Evolutionary conservation across 2,797 vertebrate genomes (phyloP).

Genomic region (Tadarida brasiliensis): DNA sequence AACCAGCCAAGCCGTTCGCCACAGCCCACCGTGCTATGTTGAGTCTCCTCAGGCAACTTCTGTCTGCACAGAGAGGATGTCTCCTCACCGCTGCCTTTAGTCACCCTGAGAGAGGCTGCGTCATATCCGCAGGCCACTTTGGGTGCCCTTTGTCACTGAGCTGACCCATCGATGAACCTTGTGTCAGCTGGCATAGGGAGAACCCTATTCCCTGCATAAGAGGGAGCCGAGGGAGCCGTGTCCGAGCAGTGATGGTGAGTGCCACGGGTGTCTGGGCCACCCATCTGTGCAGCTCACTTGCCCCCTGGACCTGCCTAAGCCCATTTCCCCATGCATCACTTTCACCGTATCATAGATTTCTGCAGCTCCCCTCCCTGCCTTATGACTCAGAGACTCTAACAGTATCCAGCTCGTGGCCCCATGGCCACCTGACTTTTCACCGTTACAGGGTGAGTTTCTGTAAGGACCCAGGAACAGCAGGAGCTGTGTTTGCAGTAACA

Average conservation of each 20-base stretch:
- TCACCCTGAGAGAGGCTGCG: background rate
- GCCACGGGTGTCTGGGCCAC: background rate
- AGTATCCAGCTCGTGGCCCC: background rate
- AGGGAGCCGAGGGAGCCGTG: background rate
- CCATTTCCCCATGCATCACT: background rate
- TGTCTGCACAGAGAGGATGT: background rate
- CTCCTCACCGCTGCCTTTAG: background rate
- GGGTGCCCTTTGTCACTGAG: background rate
- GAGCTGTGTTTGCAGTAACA: background rate
- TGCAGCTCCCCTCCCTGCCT: background rate
- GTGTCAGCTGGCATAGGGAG: background rate
- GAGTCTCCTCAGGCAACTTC: background rate
- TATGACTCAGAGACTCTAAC: background rate
- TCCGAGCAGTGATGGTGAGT: background rate
- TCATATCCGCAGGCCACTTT: background rate
- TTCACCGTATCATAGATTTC: background rate
- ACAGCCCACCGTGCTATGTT: background rate
- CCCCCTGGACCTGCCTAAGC: background rate
- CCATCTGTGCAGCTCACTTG: background rate
- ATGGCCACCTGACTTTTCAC: background rate
- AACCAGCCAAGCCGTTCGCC: background rate
- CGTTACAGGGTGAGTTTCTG: background rate
- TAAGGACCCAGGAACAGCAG: background rate
- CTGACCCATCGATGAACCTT: background rate
- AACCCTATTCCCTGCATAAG: background rate